A percentile compares a stretch with the other conserved stretches of the same genome.
These are phyloP conservation scores for Rhinogobio ventralis DNA, from an alignment of 2,797 vertebrate genomes.

Conservation along the genomic window DNA sequence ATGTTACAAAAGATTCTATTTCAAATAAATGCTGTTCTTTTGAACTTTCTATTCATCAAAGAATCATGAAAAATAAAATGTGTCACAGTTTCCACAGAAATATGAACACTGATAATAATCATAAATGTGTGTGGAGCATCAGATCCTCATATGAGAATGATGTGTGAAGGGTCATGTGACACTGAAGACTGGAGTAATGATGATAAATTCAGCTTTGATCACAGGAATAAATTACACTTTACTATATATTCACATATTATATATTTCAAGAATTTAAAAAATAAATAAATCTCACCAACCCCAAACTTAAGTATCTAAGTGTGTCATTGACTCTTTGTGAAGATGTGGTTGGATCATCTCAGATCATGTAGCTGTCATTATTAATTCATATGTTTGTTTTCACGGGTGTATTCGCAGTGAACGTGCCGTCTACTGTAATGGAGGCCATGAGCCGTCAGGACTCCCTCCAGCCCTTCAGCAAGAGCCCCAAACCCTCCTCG, in stretches of 20 bases:
- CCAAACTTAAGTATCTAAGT: background rate
- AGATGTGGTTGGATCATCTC: background rate
- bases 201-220: background rate
- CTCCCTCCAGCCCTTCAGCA: conserved; percentile 89
- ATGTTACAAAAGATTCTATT: background rate
- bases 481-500: conserved; percentile 85
- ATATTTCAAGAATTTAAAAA: too few species aligned
- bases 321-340: background rate
- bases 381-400: background rate
- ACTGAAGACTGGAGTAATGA: background rate
- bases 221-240: background rate
- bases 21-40: background rate
- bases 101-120: background rate
- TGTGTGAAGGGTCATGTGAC: conserved; percentile 1
- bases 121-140: background rate
- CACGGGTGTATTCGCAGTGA: conserved; percentile 80
- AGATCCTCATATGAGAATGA: background rate
- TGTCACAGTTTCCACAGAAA: background rate
- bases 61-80: background rate
- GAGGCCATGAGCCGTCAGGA: conserved; percentile 96
- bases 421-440: conserved; percentile 93
- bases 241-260: background rate
- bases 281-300: too few species aligned
- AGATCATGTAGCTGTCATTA: background rate
- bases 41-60: background rate